These are phyloP conservation scores for Danionella dracula DNA, from an alignment of 2,797 vertebrate species.

Conservation along the genomic window DNA sequence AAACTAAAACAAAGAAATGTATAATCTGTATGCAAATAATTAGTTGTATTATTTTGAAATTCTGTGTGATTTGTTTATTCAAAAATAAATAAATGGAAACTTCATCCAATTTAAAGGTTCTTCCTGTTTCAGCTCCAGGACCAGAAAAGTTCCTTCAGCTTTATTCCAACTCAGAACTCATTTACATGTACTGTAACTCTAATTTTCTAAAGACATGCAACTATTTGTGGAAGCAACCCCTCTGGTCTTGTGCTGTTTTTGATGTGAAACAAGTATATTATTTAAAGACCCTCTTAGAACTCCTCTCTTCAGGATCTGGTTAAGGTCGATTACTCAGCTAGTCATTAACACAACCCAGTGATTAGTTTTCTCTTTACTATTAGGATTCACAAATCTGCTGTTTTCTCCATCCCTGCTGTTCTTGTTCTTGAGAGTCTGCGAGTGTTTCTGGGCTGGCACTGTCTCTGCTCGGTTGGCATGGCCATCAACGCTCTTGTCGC, in stretches of 20 bases:
- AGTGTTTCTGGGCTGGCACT: background rate
- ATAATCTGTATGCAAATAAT: no score
- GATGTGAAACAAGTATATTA: background rate
- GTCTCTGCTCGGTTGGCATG: constrained; percentile 18
- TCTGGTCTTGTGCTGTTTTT: background rate
- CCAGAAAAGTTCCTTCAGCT: no score
- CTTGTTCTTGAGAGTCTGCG: background rate
- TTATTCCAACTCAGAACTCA: no score
- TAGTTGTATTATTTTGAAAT: no score
- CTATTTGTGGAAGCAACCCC: background rate
- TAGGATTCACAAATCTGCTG: background rate
- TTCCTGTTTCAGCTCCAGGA: no score
- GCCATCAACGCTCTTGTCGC: constrained; percentile 35
- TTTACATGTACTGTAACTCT: no score
- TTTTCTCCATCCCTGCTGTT: background rate
- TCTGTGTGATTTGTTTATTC: no score
- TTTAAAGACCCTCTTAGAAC: background rate
- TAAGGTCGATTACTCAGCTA: background rate
- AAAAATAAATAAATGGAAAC: no score
- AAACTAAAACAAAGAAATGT: no score
- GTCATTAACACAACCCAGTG: background rate
- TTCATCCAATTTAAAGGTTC: no score
- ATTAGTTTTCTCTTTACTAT: background rate
- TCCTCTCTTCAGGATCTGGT: background rate
- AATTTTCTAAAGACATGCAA: background rate